Evolutionary conservation across 2,797 vertebrate species (phyloP).

Genomic region (Rhabdophis nuchalis): DNA sequence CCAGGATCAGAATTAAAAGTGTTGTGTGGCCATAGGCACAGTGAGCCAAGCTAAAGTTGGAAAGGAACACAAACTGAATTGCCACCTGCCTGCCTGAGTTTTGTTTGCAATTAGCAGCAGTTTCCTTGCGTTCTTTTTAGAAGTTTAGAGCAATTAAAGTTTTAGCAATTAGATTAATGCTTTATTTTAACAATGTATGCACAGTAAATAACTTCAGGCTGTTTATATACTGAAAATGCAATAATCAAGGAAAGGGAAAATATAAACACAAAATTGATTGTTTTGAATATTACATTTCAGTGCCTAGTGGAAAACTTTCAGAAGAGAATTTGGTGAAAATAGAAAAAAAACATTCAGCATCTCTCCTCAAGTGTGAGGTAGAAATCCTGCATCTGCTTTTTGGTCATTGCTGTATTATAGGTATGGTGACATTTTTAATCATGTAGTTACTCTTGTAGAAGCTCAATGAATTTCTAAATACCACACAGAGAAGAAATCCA

Average conservation of each 20-base stretch:
- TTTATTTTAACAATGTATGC: background rate
- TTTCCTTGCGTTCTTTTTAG: background rate
- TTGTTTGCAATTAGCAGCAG: background rate
- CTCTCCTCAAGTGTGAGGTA: background rate
- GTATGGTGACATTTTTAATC: background rate
- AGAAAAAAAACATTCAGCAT: background rate
- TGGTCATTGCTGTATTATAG: background rate
- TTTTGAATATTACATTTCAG: background rate
- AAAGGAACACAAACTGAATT: background rate
- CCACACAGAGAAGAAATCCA: background rate
- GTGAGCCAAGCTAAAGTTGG: background rate
- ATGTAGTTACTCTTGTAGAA: background rate
- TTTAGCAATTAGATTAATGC: background rate
- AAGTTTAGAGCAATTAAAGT: background rate
- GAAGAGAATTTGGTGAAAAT: background rate
- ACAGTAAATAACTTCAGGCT: background rate
- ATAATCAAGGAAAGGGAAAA: background rate
- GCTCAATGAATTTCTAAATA: background rate
- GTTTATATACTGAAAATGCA: background rate
- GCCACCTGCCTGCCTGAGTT: background rate
- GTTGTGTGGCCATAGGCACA: background rate
- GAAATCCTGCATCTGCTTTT: background rate
- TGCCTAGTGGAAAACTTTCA: background rate
- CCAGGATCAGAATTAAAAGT: slow-evolving; percentile 22
- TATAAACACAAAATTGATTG: background rate